Conservation (phyloP, 1,140 invertebrate species). For the Melanaphis sacchari region DNA sequence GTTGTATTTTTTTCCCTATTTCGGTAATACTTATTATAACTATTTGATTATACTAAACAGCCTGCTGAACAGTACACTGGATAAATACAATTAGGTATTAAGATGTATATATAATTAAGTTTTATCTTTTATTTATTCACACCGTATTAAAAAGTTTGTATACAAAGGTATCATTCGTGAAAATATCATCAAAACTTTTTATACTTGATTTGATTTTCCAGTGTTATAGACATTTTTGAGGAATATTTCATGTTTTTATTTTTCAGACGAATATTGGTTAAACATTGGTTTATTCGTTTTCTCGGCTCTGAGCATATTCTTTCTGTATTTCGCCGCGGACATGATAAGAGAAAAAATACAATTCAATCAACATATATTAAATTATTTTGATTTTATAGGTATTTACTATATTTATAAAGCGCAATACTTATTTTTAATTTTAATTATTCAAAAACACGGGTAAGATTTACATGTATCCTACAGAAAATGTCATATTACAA, state of each 20-base stretch:
- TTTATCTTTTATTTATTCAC: neutral
- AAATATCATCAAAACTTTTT: neutral
- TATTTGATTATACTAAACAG: neutral
- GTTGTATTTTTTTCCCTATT: neutral
- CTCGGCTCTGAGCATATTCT: neutral
- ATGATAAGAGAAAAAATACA: neutral
- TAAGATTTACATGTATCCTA: neutral
- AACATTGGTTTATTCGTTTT: conserved; percentile 7
- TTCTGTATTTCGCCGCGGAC: neutral
- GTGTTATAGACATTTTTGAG: neutral
- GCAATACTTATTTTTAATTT: neutral
- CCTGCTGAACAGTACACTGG: neutral
- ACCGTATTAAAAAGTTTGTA: neutral
- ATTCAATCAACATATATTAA: neutral
- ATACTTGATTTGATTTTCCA: neutral
- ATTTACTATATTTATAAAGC: neutral
- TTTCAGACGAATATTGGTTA: neutral
- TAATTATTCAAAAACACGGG: neutral
- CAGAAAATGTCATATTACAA: neutral
- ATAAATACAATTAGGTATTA: neutral
- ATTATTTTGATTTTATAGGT: neutral
- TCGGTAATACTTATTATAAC: conserved; percentile 19
- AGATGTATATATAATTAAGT: neutral
- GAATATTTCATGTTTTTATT: neutral
- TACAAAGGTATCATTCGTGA: neutral